Conservation (phyloP, 2,888 invertebrate species). For the Endotricha flammealis region DNA sequence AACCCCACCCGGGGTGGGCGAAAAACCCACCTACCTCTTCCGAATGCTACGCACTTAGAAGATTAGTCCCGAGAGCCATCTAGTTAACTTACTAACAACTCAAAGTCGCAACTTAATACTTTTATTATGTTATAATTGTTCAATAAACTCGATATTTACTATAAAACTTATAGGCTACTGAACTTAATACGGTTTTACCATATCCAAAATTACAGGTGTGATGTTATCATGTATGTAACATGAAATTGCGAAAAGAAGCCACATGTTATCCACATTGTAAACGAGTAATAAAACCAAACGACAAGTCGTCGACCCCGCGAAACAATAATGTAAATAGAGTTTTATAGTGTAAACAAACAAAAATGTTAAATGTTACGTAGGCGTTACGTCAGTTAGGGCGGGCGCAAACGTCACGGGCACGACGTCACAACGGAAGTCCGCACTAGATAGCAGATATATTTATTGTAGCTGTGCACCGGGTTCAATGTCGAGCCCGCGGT, state of each 20-base stretch:
- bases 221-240: no score
- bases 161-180: no score
- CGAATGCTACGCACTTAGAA: slow-evolving; percentile 71
- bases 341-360: slow-evolving; percentile 75
- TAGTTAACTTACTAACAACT: slow-evolving; percentile 52
- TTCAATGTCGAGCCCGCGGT: slow-evolving; percentile 66
- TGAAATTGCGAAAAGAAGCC: no score
- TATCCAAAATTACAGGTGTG: no score
- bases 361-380: slow-evolving; percentile 62
- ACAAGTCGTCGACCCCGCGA: slow-evolving; percentile 66
- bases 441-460: slow-evolving; percentile 68
- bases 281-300: slow-evolving; percentile 57
- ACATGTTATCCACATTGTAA: no score
- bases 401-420: slow-evolving; percentile 48
- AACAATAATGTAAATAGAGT: slow-evolving; percentile 69
- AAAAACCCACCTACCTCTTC: slow-evolving; percentile 31
- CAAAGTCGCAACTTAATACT: slow-evolving; percentile 13
- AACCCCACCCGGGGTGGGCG: slow-evolving; percentile 38
- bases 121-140: no score
- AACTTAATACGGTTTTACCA: no score
- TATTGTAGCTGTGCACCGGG: slow-evolving; percentile 31
- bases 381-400: slow-evolving; percentile 49
- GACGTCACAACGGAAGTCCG: slow-evolving; percentile 74
- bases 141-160: no score
- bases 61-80: slow-evolving; percentile 71